Conservation (phyloP, 2,888 invertebrate genomes). For the Phyllotreta cruciferae region DNA sequence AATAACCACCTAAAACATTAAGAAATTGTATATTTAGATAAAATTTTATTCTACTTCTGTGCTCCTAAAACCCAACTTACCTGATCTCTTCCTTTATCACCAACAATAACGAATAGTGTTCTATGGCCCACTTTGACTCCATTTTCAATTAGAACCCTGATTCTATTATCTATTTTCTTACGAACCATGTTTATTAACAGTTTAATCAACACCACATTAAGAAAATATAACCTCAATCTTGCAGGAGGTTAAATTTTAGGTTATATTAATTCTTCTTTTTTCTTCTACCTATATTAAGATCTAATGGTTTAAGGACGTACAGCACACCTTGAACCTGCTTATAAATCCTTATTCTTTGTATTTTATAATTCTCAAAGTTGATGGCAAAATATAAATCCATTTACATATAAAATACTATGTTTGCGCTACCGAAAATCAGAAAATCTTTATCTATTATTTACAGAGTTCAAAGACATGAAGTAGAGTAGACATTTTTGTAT, state of each 20-base stretch:
- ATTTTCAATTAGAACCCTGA: conserved; percentile 96
- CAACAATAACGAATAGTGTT: conserved; percentile 93
- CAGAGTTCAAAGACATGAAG: too few relatives aligned
- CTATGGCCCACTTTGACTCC: conserved; percentile 90
- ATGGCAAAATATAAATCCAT: too few relatives aligned
- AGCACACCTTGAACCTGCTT: too few relatives aligned
- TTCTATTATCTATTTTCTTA: conserved; percentile 96
- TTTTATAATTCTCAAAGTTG: too few relatives aligned
- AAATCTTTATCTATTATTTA: too few relatives aligned
- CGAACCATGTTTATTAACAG: conserved; percentile 70
- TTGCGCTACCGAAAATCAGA: too few relatives aligned
- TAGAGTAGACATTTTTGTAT: too few relatives aligned
- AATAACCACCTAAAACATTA: conserved; percentile 79
- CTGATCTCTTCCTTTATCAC: conserved; percentile 95
- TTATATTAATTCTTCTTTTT: conserved; percentile 10
- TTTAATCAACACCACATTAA: background rate
- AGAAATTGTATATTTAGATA: conserved; percentile 5
- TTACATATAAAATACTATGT: too few relatives aligned
- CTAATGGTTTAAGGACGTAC: too few relatives aligned
- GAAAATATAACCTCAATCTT: conserved; percentile 15
- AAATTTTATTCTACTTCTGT: background rate
- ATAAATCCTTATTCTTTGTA: too few relatives aligned
- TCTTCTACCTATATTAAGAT: background rate
- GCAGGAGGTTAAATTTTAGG: conserved; percentile 4
- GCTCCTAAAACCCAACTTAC: conserved; percentile 61